Evolutionary conservation across 2,888 invertebrate genomes (phyloP), one percentile per base, ranked within the genome.

Genomic region (Watsonalla binaria): DNA sequence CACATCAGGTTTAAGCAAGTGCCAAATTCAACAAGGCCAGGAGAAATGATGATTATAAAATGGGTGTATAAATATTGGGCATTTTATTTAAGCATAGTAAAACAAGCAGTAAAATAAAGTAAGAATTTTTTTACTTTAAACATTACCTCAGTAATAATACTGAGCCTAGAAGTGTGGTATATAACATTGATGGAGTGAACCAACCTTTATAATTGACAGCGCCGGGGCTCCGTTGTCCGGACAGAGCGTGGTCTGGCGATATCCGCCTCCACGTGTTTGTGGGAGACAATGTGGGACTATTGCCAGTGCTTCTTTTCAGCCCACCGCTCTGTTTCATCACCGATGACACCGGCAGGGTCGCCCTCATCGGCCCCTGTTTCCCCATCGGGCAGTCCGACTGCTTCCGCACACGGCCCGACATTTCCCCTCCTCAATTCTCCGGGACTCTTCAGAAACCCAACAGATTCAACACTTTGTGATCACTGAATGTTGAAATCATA

Each of bases 311-410:
- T 73, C 91, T 92, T 76, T 92, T 92, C 54, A 93, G 82, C 51
- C 92, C 92, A 58, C 92, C 92, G 73, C 93, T 92, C 74, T 92
- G 92, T 76, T 94, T 93, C 81, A 95, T 91, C 61, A 95, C 92
- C 56, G 95, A 95, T 54, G 94, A 93, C 74, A 95, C 94, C 67
- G 95, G 95, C 76, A 95, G 89, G 57, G 95, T 95, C 56, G 95
- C 95, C 80, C 94, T 92, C 93, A 95, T 93, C 65, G 95, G 95
- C 54, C 94, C 95, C 84, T 87, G 86, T 70, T 90, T 90, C 53
- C 86, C 84, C 68, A 85, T 86, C 61, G 93, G 92, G 78, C 92
- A 93, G 74, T 94, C 94, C 56, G 94, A 93, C 75, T 94, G 93
- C 86, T 94, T 94, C 70, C 94, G 92, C 68, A 92, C 92, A 70